Evolutionary conservation across 92 coral and sea anemone genomes (phyloP), one percentile per base, ranked within the genome.

Genomic region (Isaurus tuberculatus): DNA sequence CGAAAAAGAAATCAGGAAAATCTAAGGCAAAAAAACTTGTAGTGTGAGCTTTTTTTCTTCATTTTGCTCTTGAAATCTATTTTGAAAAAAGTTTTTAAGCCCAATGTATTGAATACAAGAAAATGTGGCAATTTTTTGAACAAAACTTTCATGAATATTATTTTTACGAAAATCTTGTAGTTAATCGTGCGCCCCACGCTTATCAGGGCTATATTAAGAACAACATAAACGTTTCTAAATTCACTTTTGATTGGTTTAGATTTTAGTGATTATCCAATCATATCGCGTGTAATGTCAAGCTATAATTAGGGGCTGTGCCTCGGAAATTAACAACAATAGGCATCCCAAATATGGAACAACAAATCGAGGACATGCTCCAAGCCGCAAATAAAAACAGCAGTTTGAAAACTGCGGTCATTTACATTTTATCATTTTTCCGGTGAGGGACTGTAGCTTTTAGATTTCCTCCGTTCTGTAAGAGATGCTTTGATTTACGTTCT

Each of bases 331-430:
- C 70, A 77, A 77, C 68, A 77, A 77, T 77, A 20, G 51, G 15
- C 33, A 34, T 5, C 64, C 82, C 82, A 77, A 57, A 77, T 77
- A 57, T 77, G 82, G 82, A 77, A 29, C 69, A 58, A 30, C 28
- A 15, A 8, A 23, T 49, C 31, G 65, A 48, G 79, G 73, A 68
- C 73, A 4, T 20, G 53, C 34, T 71, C 53, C 19, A 30, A 26
- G 78, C 78, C 53, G 51, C 69, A 60, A 72, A 77, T 77, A 77
- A 77, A 77, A 77, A 55, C 82, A 77, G 82, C 70, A 65, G 55
- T 77, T 77, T 58, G 53, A 36, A 57, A 77, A 27, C 51, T 33
- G 55, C 36, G 34, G 82, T 32, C 40, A 77, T 77, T 77, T 57
- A 69, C 15, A n/a, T 23, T 77, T 34, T 26, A 17, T 77, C 49